A percentile compares a stretch with the other conserved stretches of the same genome.
Conservation (phyloP, 2,888 invertebrate species). For the Folsomia manolachei region DNA sequence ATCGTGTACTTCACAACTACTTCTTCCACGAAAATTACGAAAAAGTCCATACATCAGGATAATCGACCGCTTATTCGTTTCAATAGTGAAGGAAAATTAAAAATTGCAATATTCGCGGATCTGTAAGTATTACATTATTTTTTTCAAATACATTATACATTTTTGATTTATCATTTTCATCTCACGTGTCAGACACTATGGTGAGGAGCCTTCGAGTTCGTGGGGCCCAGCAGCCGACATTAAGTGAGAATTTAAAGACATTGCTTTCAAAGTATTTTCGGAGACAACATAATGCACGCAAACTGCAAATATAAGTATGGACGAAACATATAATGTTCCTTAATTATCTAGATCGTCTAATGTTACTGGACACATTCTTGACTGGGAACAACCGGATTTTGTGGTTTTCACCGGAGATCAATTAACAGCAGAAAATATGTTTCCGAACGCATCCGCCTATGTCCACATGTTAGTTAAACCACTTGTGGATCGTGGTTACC, state of each 20-base stretch:
- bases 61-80: constrained; percentile 1
- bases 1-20: no score
- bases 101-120: constrained; percentile 10
- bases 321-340: constrained; percentile 17
- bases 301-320: constrained; percentile 33
- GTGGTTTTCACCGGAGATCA: constrained; percentile 39
- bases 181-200: neutral
- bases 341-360: constrained; percentile 29
- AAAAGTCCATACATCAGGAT: no score
- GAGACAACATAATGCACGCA: no score
- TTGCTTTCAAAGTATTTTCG: no score
- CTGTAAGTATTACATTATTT: neutral
- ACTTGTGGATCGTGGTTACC: constrained; percentile 27
- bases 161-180: neutral
- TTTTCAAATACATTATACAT: neutral
- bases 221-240: neutral
- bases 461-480: constrained; percentile 32
- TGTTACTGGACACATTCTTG: constrained; percentile 23
- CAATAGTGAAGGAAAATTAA: constrained; percentile 1
- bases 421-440: constrained; percentile 38
- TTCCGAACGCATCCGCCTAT: constrained; percentile 34
- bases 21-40: no score
- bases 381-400: constrained; percentile 34
- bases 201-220: neutral
- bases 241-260: no score